Evolutionary conservation across 2,113 vertebrate genomes (phyloP).

Genomic region (Ancistrus triradiatus): DNA sequence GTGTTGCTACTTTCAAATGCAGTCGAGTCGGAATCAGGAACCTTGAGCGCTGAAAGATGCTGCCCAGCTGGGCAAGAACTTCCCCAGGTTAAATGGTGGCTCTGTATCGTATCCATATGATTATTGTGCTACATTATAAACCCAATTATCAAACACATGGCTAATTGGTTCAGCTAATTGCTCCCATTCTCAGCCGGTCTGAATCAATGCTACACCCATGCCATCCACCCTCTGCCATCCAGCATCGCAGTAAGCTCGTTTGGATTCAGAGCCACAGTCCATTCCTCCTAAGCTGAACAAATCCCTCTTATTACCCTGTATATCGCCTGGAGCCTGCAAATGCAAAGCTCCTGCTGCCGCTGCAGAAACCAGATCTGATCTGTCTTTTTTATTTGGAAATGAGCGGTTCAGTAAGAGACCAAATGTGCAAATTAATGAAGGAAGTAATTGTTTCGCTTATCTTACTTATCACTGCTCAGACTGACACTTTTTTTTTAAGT

Average conservation of each 20-base stretch:
- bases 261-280: constrained; percentile 44
- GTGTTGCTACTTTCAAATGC: too few relatives aligned
- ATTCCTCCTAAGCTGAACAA: constrained; percentile 54
- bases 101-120: not conserved
- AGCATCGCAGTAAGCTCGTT: constrained; percentile 44
- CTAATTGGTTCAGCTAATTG: not conserved
- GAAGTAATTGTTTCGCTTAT: not conserved
- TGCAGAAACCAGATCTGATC: constrained; percentile 20
- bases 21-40: too few relatives aligned
- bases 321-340: constrained; percentile 34
- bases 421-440: constrained; percentile 9
- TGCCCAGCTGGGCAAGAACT: too few relatives aligned
- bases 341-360: not conserved
- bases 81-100: too few relatives aligned
- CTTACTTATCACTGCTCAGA: not conserved
- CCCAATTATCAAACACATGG: not conserved
- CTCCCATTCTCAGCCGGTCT: not conserved
- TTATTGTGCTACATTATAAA: not conserved
- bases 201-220: not conserved
- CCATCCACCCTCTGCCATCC: not conserved
- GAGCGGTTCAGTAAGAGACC: not conserved
- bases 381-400: constrained; percentile 14
- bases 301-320: constrained; percentile 54
- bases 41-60: not conserved
- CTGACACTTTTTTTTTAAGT: not conserved